A percentile compares a stretch with the other conserved stretches of the same genome.
These are phyloP conservation scores for Bolborhynchus lineola DNA, from an alignment of 2,113 vertebrate genomes.

Conservation along the genomic window DNA sequence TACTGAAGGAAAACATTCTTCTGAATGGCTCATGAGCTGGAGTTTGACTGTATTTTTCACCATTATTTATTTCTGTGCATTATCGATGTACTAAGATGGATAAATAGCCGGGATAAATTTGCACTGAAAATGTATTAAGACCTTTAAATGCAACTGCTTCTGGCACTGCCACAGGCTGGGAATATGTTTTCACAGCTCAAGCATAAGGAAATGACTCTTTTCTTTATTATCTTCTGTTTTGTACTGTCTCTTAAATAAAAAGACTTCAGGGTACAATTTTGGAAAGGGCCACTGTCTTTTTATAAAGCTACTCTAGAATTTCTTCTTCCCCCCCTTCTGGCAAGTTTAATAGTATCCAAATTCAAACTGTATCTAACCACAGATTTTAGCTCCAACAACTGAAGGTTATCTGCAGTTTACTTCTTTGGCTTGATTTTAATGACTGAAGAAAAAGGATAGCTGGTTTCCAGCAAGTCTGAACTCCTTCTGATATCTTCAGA, in stretches of 20 bases:
- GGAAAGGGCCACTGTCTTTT: neutral
- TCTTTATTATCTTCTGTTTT: neutral
- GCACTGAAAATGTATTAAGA: neutral
- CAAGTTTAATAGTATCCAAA: neutral
- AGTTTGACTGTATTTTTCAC: neutral
- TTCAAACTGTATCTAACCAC: neutral
- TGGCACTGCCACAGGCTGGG: neutral
- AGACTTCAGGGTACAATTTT: neutral
- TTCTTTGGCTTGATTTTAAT: neutral
- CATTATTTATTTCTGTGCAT: neutral
- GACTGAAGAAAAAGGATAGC: neutral
- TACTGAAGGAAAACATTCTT: neutral
- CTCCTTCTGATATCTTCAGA: neutral
- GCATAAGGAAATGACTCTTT: neutral
- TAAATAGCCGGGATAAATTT: neutral
- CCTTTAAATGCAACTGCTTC: neutral
- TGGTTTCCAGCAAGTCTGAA: neutral
- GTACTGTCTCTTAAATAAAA: neutral
- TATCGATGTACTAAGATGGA: neutral
- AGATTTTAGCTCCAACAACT: neutral
- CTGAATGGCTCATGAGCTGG: neutral
- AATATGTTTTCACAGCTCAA: neutral
- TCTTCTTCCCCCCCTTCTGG: neutral
- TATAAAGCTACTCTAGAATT: neutral
- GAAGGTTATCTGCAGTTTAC: neutral